Evolutionary conservation across 2,113 vertebrate genomes (phyloP).

Genomic region (Circaetus cinerascens): DNA sequence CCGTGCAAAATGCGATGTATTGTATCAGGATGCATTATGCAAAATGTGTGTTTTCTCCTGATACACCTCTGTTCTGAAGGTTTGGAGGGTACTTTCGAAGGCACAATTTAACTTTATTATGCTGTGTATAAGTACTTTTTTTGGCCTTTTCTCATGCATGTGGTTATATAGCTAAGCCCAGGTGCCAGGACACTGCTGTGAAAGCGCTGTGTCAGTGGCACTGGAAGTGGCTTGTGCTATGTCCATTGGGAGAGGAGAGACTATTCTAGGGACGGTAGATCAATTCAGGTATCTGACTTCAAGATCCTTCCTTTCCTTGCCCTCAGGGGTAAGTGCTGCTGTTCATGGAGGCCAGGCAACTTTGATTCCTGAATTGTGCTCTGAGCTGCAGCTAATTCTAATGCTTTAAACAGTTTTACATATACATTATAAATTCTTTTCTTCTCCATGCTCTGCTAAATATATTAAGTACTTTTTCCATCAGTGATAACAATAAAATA

Average conservation of each 20-base stretch:
- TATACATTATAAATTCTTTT: not conserved
- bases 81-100: not conserved
- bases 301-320: not conserved
- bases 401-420: not conserved
- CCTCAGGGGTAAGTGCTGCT: not conserved
- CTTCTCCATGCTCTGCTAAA: not conserved
- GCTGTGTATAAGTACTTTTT: not conserved
- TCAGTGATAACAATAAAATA: not conserved
- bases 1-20: accelerated
- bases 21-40: not conserved
- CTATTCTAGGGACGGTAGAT: not conserved
- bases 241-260: not conserved
- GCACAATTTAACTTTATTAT: not conserved
- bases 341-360: not conserved
- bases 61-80: not conserved
- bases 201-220: not conserved
- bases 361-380: not conserved
- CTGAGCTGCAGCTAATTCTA: not conserved
- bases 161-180: not conserved
- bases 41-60: not conserved
- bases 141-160: not conserved
- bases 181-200: not conserved
- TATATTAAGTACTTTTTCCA: not conserved
- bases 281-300: not conserved
- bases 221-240: not conserved